A percentile compares a stretch with the other conserved stretches of the same genome.
Evolutionary conservation across 2,113 vertebrate genomes (phyloP).

Genomic region (Edolisoma coerulescens): DNA sequence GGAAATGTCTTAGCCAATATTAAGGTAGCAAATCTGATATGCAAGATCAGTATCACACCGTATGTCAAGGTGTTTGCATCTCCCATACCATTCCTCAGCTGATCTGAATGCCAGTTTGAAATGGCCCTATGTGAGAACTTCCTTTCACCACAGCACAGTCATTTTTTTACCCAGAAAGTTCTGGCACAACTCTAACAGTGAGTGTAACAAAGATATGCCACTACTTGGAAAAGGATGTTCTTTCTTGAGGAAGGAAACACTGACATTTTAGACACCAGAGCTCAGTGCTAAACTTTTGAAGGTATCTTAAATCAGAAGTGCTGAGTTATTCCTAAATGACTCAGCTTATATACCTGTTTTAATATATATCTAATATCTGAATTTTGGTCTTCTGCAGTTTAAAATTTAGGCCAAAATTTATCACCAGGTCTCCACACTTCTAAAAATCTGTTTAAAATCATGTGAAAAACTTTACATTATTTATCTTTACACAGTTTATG

Average conservation of each 20-base stretch:
- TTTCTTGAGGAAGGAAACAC: neutral
- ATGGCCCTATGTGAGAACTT: neutral
- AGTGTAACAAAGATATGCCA: neutral
- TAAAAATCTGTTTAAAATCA: neutral
- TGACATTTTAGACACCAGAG: neutral
- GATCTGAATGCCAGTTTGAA: neutral
- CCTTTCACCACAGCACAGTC: neutral
- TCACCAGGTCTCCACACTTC: neutral
- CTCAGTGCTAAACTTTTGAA: neutral
- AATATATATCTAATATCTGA: neutral
- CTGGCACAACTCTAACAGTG: neutral
- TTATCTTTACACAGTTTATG: neutral
- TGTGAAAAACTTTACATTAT: neutral
- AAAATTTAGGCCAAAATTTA: neutral
- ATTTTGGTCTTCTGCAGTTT: neutral
- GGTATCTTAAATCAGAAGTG: neutral
- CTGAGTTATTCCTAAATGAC: neutral
- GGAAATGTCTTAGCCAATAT: neutral
- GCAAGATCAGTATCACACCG: neutral
- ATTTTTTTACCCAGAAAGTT: neutral
- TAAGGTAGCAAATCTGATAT: neutral
- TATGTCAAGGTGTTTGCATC: neutral
- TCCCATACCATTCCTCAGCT: neutral
- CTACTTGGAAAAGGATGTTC: neutral
- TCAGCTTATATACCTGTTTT: neutral